Conservation (phyloP, 2,888 invertebrate genomes). For the Drosophila bunnanda region DNA sequence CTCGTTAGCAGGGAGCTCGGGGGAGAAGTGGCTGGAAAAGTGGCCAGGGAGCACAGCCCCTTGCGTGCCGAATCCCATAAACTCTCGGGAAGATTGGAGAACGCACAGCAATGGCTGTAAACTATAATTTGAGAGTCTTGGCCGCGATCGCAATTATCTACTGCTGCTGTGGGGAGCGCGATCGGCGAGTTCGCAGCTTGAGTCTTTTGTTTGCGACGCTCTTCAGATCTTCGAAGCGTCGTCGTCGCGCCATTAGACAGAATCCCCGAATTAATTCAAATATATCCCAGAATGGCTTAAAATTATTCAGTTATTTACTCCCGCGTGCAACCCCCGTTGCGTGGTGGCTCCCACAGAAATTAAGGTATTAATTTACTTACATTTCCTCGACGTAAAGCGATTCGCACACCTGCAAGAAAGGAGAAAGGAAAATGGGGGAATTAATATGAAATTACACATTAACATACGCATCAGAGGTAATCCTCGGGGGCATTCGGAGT, state of each 20-base stretch:
- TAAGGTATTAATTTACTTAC: slow-evolving; percentile 64
- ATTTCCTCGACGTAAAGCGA: slow-evolving; percentile 52
- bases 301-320: slow-evolving; percentile 34
- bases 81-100: slow-evolving; percentile 23
- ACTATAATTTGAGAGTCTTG: slow-evolving; percentile 56
- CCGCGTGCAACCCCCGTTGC: slow-evolving; percentile 21
- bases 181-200: slow-evolving; percentile 61
- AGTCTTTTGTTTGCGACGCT: slow-evolving; percentile 56
- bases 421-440: slow-evolving; percentile 22
- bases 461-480: slow-evolving; percentile 18
- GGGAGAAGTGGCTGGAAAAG: neutral
- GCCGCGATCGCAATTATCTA: slow-evolving; percentile 62
- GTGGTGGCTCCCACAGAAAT: slow-evolving; percentile 38
- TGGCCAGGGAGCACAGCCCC: slow-evolving; percentile 21
- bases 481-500: slow-evolving; percentile 4
- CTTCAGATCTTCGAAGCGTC: neutral
- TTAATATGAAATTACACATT: slow-evolving; percentile 47
- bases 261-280: slow-evolving; percentile 40
- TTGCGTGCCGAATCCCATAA: slow-evolving; percentile 68
- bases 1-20: slow-evolving; percentile 53
- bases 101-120: slow-evolving; percentile 27
- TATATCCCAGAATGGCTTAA: slow-evolving; percentile 16
- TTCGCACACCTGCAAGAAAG: slow-evolving; percentile 45
- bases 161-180: slow-evolving; percentile 25
- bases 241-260: slow-evolving; percentile 21